Evolutionary conservation across 2,113 vertebrate genomes (phyloP), one percentile per base, ranked within the genome.

Genomic region (Loxodonta africana): DNA sequence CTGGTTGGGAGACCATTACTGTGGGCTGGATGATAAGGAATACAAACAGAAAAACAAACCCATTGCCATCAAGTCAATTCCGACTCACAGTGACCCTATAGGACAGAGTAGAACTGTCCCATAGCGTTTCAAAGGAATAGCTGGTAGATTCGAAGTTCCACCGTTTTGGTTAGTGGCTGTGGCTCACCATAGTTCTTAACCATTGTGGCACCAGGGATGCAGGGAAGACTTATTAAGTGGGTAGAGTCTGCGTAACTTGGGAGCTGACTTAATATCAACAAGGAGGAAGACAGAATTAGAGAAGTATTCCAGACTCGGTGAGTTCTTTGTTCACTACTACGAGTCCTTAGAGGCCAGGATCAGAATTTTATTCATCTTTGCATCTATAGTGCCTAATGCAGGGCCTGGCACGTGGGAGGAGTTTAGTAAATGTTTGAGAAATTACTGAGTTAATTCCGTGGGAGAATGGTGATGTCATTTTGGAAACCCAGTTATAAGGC

Each of bases 401-500:
- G 33, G n/a, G 26, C 5, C 1, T 21, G 2, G 37, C 30, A 48
- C 21, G 0, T 57, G 57, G 33, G 9, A 44, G 53, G 46, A 67
- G 57, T 23, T 57, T 6, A 3, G 1, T 83, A 78, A 46, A 44
- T 37, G 28, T 88, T 74, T 80, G 83, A 33, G 78, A 46, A 69
- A n/a, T 73, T 57, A 11, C 87, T 60, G 51, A 88, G 57, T 88
- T 85, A 67, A 76, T 85, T 67, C 33, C 67, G 33, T 60, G 46
- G 18, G 46, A 80, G 48, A 62, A 80, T 63, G 5, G 5, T 48
- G 62, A 77, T 48, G 44, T 87, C 71, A 30, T 82, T 14, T n/a
- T 92, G 44, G 90, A 95, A 90, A 83, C 41, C 46, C 51, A 77
- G 46, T 82, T 71, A 89, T 20, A 81, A 87, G 62, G 82, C 20